Evolutionary conservation across 2,797 vertebrate species (phyloP).

Genomic region (Eidolon dupreanum): DNA sequence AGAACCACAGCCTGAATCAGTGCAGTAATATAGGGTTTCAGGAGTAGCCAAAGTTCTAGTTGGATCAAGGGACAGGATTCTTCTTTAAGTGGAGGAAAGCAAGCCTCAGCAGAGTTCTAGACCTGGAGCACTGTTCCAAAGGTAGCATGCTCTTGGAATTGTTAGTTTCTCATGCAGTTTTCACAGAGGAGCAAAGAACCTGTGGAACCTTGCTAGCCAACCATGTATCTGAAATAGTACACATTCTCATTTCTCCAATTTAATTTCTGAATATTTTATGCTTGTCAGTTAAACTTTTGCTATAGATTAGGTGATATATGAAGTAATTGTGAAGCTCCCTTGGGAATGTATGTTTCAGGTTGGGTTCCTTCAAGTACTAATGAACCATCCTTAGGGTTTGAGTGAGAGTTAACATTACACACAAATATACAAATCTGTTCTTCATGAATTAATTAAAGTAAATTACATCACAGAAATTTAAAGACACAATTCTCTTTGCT

Average conservation of each 20-base stretch:
- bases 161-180: neutral
- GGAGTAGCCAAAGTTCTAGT: neutral
- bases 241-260: neutral
- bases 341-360: neutral
- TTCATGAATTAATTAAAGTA: slow-evolving; percentile 11
- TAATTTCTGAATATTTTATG: neutral
- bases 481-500: neutral
- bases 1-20: neutral
- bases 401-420: neutral
- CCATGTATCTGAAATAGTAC: neutral
- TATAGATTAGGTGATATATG: neutral
- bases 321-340: neutral
- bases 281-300: neutral
- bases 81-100: fast-evolving
- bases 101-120: neutral
- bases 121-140: neutral
- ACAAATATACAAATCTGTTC: neutral
- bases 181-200: neutral
- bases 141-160: neutral
- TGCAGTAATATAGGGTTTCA: neutral
- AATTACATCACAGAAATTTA: neutral
- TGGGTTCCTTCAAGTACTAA: neutral
- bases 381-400: neutral
- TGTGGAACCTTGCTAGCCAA: neutral
- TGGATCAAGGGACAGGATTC: neutral